Evolutionary conservation across 2,113 vertebrate genomes (phyloP).

Genomic region (Ellobius talpinus): DNA sequence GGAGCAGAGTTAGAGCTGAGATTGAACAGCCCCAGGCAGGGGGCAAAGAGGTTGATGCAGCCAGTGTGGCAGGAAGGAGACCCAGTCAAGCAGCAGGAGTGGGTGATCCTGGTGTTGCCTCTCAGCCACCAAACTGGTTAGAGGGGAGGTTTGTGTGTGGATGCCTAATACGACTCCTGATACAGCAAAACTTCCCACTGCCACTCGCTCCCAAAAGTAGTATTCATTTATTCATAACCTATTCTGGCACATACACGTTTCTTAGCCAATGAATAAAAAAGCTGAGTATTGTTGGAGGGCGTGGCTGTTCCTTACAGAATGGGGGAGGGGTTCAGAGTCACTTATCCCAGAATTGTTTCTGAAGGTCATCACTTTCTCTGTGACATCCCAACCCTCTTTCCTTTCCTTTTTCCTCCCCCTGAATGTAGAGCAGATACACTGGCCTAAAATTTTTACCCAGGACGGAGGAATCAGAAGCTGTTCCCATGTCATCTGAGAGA

Average conservation of each 20-base stretch:
- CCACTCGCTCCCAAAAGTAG: neutral
- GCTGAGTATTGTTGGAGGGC: too few relatives aligned
- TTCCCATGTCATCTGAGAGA: neutral
- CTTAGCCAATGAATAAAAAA: neutral
- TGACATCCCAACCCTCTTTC: neutral
- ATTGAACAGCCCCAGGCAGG: neutral
- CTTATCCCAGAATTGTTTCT: neutral
- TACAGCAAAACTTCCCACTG: neutral
- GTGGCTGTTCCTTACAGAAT: neutral
- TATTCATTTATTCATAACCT: neutral
- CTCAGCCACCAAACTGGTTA: neutral
- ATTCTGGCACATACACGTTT: neutral
- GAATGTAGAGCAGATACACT: neutral
- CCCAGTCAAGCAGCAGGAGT: neutral
- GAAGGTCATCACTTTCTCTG: neutral
- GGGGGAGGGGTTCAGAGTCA: neutral
- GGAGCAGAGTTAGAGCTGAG: neutral
- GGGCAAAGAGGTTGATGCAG: neutral
- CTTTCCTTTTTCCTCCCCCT: neutral
- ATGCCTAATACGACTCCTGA: neutral
- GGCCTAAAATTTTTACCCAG: neutral
- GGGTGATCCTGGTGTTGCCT: neutral
- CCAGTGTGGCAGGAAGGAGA: neutral
- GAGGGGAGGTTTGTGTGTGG: neutral
- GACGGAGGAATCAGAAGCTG: neutral